Evolutionary conservation across 1,140 invertebrate genomes (phyloP).

Genomic region (Monomorium pharaonis): DNA sequence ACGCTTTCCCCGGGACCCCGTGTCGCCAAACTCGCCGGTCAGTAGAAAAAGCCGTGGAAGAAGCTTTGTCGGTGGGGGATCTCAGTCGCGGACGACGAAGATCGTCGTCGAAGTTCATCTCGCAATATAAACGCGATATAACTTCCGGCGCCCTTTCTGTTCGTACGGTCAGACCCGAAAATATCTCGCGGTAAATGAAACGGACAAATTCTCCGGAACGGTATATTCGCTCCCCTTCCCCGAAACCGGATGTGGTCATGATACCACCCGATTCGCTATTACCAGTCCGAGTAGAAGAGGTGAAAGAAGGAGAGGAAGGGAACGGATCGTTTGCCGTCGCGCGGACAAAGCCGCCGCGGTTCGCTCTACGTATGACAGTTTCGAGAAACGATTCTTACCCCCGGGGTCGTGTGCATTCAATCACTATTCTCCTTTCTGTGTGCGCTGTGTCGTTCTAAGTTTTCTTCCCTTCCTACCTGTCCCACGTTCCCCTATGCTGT

Average conservation of each 20-base stretch:
- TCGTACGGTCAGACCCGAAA: slow-evolving; percentile 58
- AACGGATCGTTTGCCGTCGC: slow-evolving; percentile 29
- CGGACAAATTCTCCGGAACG: slow-evolving; percentile 70
- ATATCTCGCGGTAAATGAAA: slow-evolving; percentile 75
- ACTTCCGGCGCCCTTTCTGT: slow-evolving; percentile 69
- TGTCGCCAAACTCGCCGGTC: background rate
- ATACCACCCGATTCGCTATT: slow-evolving; percentile 25
- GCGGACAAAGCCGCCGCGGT: slow-evolving; percentile 54
- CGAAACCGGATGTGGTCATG: background rate
- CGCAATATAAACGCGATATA: slow-evolving; percentile 76
- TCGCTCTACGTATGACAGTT: slow-evolving; percentile 51
- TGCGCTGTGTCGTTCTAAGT: slow-evolving; percentile 42
- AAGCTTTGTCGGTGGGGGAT: slow-evolving; percentile 10
- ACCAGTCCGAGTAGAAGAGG: background rate
- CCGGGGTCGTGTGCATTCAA: slow-evolving; percentile 49
- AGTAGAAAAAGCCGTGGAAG: background rate
- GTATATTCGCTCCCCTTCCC: slow-evolving; percentile 28
- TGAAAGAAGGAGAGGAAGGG: background rate
- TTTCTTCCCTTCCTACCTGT: background rate
- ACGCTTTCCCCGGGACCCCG: slow-evolving; percentile 55
- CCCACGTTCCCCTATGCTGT: background rate
- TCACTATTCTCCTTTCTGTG: slow-evolving; percentile 52
- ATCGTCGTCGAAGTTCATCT: slow-evolving; percentile 71
- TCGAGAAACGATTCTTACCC: slow-evolving; percentile 58
- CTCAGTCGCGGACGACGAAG: background rate